Evolutionary conservation across 2,113 vertebrate species (phyloP).

Genomic region (Urocynchramus pylzowi): DNA sequence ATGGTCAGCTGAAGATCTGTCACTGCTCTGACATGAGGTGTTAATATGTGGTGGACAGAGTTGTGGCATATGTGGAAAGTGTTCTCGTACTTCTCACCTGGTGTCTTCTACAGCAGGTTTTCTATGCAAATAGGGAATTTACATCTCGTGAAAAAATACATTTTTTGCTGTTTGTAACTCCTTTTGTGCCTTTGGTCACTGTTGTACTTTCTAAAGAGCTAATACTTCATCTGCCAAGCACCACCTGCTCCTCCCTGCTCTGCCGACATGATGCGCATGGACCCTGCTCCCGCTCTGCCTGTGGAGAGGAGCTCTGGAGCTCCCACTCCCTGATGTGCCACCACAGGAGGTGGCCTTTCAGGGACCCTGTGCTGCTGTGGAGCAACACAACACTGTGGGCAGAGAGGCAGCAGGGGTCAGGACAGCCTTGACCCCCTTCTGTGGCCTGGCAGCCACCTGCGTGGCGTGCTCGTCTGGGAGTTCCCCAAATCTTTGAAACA

Average conservation of each 20-base stretch:
- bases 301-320: neutral
- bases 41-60: neutral
- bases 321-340: neutral
- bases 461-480: rapidly evolving
- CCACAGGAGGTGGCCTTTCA: rapidly evolving
- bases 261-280: rapidly evolving
- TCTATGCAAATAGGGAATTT: slow-evolving; percentile 29
- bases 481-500: neutral
- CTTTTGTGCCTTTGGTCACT: neutral
- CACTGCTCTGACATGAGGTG: neutral
- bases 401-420: neutral
- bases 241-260: neutral
- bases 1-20: neutral
- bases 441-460: neutral
- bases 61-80: neutral
- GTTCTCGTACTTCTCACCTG: neutral
- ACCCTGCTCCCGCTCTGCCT: rapidly evolving
- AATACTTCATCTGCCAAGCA: neutral
- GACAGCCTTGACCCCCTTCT: neutral
- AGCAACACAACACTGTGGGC: rapidly evolving
- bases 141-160: neutral
- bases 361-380: neutral
- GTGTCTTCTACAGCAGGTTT: neutral
- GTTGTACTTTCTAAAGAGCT: slow-evolving; percentile 24
- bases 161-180: slow-evolving; percentile 24